Conservation (phyloP, 2,113 vertebrate species). For the Chamaetylas fuelleborni region DNA sequence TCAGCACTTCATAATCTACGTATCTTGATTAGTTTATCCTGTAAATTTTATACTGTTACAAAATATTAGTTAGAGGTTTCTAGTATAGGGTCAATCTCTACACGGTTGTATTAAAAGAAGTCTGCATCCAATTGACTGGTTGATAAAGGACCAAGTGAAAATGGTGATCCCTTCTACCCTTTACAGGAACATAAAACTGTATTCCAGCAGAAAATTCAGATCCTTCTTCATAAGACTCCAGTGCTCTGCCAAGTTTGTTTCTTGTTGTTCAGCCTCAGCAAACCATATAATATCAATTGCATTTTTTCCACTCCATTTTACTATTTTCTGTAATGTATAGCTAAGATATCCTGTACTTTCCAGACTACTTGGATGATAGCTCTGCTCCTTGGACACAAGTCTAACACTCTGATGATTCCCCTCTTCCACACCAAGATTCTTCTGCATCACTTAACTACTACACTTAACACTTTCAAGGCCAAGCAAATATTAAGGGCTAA, state of each 20-base stretch:
- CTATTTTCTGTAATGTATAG: neutral
- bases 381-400: neutral
- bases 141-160: neutral
- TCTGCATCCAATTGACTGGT: neutral
- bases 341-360: neutral
- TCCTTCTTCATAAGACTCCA: neutral
- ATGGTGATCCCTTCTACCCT: neutral
- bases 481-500: neutral
- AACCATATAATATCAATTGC: neutral
- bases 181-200: neutral
- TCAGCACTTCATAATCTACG: neutral
- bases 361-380: neutral
- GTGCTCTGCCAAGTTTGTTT: neutral
- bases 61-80: neutral
- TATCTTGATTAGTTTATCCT: neutral
- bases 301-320: neutral
- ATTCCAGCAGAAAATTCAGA: neutral
- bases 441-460: neutral
- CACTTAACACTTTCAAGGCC: neutral
- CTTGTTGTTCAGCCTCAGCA: neutral
- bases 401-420: neutral
- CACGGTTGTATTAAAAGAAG: rapidly evolving
- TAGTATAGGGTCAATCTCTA: neutral
- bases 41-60: neutral
- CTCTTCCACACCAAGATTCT: neutral